These are phyloP conservation scores for Hirudinaria manillensis DNA, from an alignment of 2,888 invertebrate species.

Conservation along the genomic window DNA sequence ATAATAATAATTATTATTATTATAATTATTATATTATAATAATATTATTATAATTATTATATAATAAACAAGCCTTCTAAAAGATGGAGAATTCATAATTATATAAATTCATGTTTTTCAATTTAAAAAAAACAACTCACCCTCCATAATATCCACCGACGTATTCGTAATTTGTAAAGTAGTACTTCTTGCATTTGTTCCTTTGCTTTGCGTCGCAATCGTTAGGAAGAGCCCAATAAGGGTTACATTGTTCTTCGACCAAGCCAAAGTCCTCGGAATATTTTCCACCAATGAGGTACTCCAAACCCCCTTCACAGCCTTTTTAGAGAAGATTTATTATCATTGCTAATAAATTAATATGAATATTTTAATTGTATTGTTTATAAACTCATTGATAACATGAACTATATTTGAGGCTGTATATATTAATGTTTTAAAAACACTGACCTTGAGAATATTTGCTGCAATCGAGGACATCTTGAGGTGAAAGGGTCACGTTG, in stretches of 20 bases:
- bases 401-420: too few relatives aligned
- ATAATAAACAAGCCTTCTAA: too few relatives aligned
- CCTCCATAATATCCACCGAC: slow-evolving; percentile 57
- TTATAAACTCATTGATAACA: too few relatives aligned
- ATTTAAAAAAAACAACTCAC: slow-evolving; percentile 42
- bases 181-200: slow-evolving; percentile 51
- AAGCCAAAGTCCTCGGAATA: slow-evolving; percentile 55
- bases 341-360: too few relatives aligned
- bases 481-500: slow-evolving; percentile 53
- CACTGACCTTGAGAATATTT: slow-evolving; percentile 55
- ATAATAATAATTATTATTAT: too few relatives aligned
- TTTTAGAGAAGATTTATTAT: too few relatives aligned
- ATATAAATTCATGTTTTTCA: background rate
- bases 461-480: slow-evolving; percentile 57
- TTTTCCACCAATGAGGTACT: slow-evolving; percentile 51
- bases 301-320: slow-evolving; percentile 51
- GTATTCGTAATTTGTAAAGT: slow-evolving; percentile 55
- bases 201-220: slow-evolving; percentile 47
- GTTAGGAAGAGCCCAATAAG: slow-evolving; percentile 52
- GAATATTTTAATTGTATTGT: too few relatives aligned
- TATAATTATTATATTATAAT: too few relatives aligned
- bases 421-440: too few relatives aligned
- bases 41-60: too few relatives aligned
- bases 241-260: slow-evolving; percentile 56
- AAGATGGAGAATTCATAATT: too few relatives aligned